Base-by-base conservation (phyloP, 2,113 vertebrate species). In the Blennius ocellaris region DNA sequence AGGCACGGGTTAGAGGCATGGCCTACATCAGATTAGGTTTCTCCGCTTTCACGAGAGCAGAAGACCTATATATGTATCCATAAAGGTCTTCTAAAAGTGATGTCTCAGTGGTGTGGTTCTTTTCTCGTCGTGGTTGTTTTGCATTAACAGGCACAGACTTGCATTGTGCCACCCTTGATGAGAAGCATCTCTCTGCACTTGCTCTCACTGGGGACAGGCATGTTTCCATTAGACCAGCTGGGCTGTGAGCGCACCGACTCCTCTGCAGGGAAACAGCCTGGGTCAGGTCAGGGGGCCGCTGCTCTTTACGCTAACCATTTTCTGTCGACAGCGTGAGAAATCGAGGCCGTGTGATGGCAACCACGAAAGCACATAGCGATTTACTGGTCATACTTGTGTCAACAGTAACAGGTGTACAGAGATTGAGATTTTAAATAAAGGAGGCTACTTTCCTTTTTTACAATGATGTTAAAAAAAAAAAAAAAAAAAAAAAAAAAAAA, bases 161-260 rank as follows among this genome's bases (percentile, higher is more conserved):
- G 82, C 72, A 87, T 51, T 8, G 1, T 74, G 38, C 59, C 44
- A 70, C 69, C 56, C 69, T 75, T 62, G 51, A 83, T 85, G 75
- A 87, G 75, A 60, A 60, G 65, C 58, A 59, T 89, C 85, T 89
- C 67, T 87, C 80, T 75, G 49, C 88, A 76, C 85, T 78, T 38
- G 7, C 21, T 64, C 62, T 75, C 84, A 77, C 87, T 62, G 69
- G 90, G 89, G 87, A 89, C 68, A 3, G 8, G 51, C 16, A 59
- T 81, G 83, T 90, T 90, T 92, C 90, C 88, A 89, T 84, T 52
- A 40, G 69, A 80, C 69, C 81, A 90, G 79, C 84, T 87, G 80
- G 73, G 59, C 63, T 70, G 59, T 75, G 55, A 76, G 69, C 30
- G n/a, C 73, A 63, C 55, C 14, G 7, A 0, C 68, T 69, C 72